Conservation (phyloP, 2,888 invertebrate species). For the Spicauda simplicius region DNA sequence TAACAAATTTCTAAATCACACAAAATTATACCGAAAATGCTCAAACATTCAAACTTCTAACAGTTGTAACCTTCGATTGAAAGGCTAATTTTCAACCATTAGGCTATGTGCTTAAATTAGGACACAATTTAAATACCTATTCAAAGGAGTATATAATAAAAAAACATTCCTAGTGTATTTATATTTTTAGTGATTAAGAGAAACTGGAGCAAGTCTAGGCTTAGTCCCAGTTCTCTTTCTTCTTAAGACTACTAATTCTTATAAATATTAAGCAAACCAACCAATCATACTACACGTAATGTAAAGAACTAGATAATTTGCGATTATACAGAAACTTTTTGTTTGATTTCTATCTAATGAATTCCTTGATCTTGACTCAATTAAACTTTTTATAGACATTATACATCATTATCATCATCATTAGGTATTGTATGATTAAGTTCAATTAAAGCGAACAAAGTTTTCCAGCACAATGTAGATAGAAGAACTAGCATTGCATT, state of each 20-base stretch:
- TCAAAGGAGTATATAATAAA: not conserved
- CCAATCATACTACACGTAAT: slow-evolving; percentile 1
- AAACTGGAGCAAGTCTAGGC: not conserved
- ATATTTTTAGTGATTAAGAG: no score
- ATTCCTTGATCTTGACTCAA: slow-evolving; percentile 3
- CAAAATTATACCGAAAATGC: no score
- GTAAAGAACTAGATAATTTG: slow-evolving; percentile 1
- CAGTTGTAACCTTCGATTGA: no score
- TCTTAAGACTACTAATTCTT: not conserved
- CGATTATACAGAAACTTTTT: slow-evolving; percentile 18
- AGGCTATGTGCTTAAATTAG: no score
- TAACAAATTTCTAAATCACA: no score
- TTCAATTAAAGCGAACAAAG: not conserved
- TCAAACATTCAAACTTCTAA: no score
- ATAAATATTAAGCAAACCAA: slow-evolving; percentile 10
- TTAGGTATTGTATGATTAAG: not conserved
- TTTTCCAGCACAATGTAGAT: slow-evolving; percentile 5
- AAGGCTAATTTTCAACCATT: no score
- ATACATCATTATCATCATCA: not conserved
- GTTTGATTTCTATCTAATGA: slow-evolving; percentile 6
- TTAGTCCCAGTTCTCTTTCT: not conserved
- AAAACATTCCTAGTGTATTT: no score
- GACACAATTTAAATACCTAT: no score
- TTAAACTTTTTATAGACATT: slow-evolving; percentile 3
- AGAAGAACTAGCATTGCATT: no score